phyloP scores from a whole-genome alignment of 2,113 vertebrate genomes.

The Ophiodon elongatus region DNA sequence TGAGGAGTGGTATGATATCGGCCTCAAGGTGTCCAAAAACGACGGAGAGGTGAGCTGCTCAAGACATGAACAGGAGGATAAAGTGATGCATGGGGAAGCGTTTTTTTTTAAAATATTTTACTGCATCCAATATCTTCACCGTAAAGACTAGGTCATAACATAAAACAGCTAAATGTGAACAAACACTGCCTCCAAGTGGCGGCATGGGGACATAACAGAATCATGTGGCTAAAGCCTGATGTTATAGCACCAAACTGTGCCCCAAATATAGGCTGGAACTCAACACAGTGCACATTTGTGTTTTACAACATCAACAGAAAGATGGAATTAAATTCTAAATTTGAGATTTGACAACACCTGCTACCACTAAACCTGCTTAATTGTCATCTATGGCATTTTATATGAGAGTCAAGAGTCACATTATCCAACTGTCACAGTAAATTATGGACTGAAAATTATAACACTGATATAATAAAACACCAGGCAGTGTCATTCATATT shows the following conservation, averaged over 20 bases:
- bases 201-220: background rate
- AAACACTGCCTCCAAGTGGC: slow-evolving; percentile 43
- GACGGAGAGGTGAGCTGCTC: slow-evolving; percentile 64
- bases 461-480: background rate
- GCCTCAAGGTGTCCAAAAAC: slow-evolving; percentile 76
- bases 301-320: background rate
- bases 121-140: background rate
- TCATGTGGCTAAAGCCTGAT: background rate
- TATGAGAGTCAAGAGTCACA: background rate
- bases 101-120: background rate
- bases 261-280: background rate
- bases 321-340: background rate
- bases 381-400: background rate
- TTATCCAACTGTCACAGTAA: background rate
- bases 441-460: background rate
- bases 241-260: background rate
- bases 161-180: background rate
- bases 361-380: too few species aligned
- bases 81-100: background rate
- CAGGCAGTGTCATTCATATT: background rate
- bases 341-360: background rate
- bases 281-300: background rate
- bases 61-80: background rate
- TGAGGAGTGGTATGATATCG: slow-evolving; percentile 77
- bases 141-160: background rate